A percentile compares a stretch with the other conserved stretches of the same genome.
Evolutionary conservation across 2,113 vertebrate genomes (phyloP).

Genomic region (Astur gentilis): DNA sequence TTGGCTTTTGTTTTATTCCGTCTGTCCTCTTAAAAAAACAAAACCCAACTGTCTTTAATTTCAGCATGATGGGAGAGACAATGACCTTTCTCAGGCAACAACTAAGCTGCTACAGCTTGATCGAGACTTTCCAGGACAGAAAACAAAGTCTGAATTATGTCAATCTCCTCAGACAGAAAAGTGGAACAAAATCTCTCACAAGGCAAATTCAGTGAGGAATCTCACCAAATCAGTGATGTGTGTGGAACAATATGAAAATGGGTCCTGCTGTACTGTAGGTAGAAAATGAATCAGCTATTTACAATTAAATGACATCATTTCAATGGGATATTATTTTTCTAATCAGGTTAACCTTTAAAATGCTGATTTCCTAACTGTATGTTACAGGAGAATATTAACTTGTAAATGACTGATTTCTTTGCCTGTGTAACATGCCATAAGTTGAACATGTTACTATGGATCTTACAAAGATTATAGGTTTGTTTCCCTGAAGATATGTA

Average conservation of each 20-base stretch:
- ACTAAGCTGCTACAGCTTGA: constrained; percentile 22
- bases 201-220: not conserved
- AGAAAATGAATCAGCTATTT: not conserved
- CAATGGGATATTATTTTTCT: not conserved
- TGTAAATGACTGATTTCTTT: not conserved
- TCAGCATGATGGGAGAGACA: constrained; percentile 27
- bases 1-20: not conserved
- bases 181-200: not conserved
- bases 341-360: not conserved
- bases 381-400: not conserved
- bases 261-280: not conserved
- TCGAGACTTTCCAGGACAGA: constrained; percentile 2
- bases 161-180: constrained; percentile 1
- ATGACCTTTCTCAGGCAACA: constrained; percentile 8
- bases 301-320: not conserved
- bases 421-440: not conserved
- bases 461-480: not conserved
- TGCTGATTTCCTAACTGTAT: not conserved
- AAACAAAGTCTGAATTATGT: constrained; percentile 21
- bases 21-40: not conserved
- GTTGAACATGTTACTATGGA: not conserved
- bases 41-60: not conserved
- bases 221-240: not conserved
- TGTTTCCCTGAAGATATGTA: not conserved
- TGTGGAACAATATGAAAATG: not conserved